Evolutionary conservation across 2,888 invertebrate genomes (phyloP).

Genomic region (Nipponacmea schrenckii): DNA sequence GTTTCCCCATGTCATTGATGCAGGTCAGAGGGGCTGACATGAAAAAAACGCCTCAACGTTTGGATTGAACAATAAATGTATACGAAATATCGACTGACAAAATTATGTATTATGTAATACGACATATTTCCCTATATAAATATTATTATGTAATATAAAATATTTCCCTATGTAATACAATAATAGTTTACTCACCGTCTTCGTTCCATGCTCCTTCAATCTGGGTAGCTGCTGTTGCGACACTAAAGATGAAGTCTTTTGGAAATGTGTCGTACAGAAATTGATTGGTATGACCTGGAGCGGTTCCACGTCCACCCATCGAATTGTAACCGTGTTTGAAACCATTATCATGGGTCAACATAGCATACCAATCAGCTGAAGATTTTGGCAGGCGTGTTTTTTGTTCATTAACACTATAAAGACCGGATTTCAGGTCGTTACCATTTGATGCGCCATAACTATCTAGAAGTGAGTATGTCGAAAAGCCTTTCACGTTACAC

Average conservation of each 20-base stretch:
- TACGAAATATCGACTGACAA: no score
- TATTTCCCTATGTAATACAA: no score
- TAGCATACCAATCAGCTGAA: constrained; percentile 68
- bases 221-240: constrained; percentile 72
- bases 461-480: constrained; percentile 83
- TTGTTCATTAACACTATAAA: constrained; percentile 78
- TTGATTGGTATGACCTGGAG: neutral
- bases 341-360: constrained; percentile 34
- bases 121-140: no score
- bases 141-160: no score
- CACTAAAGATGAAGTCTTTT: constrained; percentile 43
- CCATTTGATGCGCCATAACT: constrained; percentile 85
- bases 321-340: constrained; percentile 38
- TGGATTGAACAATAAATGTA: no score
- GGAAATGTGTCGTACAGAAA: constrained; percentile 26
- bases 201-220: constrained; percentile 75
- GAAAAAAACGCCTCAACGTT: no score
- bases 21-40: no score
- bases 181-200: constrained; percentile 42
- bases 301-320: constrained; percentile 46
- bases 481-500: constrained; percentile 73
- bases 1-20: no score
- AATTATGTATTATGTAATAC: no score
- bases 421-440: constrained; percentile 77
- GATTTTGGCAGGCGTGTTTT: constrained; percentile 77